Evolutionary conservation across 2,888 invertebrate genomes (phyloP).

Genomic region (Ariolimax columbianus): DNA sequence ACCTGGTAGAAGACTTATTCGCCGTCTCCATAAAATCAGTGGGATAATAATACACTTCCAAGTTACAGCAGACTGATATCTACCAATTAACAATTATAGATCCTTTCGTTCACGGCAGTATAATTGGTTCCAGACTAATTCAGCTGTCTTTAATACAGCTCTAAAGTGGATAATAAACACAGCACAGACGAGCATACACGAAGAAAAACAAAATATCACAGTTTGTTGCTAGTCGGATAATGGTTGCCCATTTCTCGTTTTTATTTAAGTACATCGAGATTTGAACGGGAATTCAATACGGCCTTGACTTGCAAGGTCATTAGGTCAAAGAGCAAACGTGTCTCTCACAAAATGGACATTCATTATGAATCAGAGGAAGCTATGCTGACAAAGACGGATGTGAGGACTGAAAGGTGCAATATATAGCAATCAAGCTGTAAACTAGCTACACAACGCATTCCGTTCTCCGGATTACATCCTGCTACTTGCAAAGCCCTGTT

Average conservation of each 20-base stretch:
- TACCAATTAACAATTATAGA: not conserved
- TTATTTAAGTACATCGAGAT: constrained; percentile 58
- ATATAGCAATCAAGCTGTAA: too few species aligned
- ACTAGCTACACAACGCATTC: too few species aligned
- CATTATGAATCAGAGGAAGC: too few species aligned
- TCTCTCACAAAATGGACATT: too few species aligned
- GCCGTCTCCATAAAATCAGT: constrained; percentile 57
- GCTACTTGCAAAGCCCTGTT: too few species aligned
- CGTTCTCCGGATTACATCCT: too few species aligned
- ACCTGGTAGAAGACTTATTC: constrained; percentile 6
- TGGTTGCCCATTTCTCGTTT: constrained; percentile 61
- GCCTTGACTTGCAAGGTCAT: constrained; percentile 52
- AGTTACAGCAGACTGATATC: constrained; percentile 46
- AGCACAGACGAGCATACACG: constrained; percentile 31
- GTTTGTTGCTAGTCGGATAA: constrained; percentile 60
- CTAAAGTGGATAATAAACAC: not conserved
- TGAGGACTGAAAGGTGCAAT: too few species aligned
- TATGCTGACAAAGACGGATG: too few species aligned
- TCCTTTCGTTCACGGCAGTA: not conserved
- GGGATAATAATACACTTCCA: constrained; percentile 60
- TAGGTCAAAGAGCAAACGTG: not conserved
- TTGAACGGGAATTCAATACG: constrained; percentile 54
- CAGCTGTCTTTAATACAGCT: not conserved
- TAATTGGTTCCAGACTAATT: not conserved
- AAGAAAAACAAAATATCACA: constrained; percentile 56